A percentile compares a stretch with the other conserved stretches of the same genome.
Conservation (phyloP, 2,113 vertebrate genomes). For the Acrocephalus arundinaceus region DNA sequence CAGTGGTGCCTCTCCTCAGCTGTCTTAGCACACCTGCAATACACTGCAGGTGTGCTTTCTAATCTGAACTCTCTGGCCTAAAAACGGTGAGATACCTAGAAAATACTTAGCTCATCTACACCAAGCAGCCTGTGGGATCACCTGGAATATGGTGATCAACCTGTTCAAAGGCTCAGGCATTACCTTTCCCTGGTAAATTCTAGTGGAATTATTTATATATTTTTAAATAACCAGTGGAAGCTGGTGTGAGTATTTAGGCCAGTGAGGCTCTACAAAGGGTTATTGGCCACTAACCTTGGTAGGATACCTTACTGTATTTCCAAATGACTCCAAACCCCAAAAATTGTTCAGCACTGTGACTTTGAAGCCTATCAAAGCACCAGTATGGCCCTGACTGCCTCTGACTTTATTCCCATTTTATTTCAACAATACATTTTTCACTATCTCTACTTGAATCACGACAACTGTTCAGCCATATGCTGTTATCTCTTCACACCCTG, state of each 20-base stretch:
- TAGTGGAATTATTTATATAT: not conserved
- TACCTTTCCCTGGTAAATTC: not conserved
- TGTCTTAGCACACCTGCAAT: not conserved
- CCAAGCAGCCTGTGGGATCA: not conserved
- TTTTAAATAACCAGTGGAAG: not conserved
- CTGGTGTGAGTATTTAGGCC: not conserved
- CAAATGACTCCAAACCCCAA: not conserved
- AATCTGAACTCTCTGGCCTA: not conserved
- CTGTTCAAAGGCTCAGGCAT: not conserved
- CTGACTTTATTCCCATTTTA: not conserved
- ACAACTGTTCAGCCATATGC: conserved; percentile 41
- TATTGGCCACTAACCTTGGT: not conserved
- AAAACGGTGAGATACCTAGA: not conserved
- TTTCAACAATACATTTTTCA: conserved; percentile 3
- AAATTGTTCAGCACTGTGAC: not conserved
- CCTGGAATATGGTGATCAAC: not conserved
- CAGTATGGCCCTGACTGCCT: not conserved
- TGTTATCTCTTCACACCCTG: not conserved
- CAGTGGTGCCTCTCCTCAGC: not conserved
- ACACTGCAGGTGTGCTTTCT: not conserved
- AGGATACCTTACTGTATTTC: not conserved
- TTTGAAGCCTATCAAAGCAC: not conserved
- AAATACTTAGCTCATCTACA: not conserved
- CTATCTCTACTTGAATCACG: not conserved
- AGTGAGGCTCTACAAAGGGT: not conserved